phyloP scores from a whole-genome alignment of 2,888 invertebrate genomes.

The Byasa hedistus region DNA sequence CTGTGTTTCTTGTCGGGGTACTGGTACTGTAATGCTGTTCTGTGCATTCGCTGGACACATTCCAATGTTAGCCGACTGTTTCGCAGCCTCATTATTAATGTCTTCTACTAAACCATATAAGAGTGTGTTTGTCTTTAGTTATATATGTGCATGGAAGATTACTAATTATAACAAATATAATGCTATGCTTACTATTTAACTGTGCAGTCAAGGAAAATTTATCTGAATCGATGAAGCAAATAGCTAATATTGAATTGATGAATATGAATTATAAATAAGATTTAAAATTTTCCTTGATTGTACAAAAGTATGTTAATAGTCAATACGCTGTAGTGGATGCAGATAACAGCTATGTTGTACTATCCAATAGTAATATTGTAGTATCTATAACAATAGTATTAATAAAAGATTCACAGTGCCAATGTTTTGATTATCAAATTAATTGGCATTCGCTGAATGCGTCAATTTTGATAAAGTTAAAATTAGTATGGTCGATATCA shows the following conservation, averaged over 20 bases:
- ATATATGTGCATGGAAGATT: conserved; percentile 79
- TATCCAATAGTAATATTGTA: conserved; percentile 36
- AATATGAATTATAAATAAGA: too few relatives aligned
- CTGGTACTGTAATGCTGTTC: conserved; percentile 43
- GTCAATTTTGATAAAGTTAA: background rate
- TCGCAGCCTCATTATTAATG: conserved; percentile 40
- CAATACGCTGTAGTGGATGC: conserved; percentile 55
- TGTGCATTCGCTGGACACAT: conserved; percentile 47
- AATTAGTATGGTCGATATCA: background rate
- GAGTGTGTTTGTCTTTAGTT: conserved; percentile 79
- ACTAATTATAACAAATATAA: conserved; percentile 53
- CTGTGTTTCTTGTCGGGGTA: conserved; percentile 46
- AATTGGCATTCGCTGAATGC: background rate
- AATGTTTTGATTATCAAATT: conserved; percentile 26
- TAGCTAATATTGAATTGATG: too few relatives aligned
- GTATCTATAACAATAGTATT: conserved; percentile 35
- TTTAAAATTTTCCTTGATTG: conserved; percentile 19
- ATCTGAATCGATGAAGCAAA: too few relatives aligned
- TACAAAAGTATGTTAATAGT: conserved; percentile 54
- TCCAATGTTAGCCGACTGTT: conserved; percentile 43
- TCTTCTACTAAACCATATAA: conserved; percentile 47
- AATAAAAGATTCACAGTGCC: conserved; percentile 33
- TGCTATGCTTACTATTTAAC: conserved; percentile 42
- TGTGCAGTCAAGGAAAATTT: conserved; percentile 52
- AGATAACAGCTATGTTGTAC: conserved; percentile 41